Base-by-base conservation (phyloP, 1,140 invertebrate species). In the Drosophila biarmipes region DNA sequence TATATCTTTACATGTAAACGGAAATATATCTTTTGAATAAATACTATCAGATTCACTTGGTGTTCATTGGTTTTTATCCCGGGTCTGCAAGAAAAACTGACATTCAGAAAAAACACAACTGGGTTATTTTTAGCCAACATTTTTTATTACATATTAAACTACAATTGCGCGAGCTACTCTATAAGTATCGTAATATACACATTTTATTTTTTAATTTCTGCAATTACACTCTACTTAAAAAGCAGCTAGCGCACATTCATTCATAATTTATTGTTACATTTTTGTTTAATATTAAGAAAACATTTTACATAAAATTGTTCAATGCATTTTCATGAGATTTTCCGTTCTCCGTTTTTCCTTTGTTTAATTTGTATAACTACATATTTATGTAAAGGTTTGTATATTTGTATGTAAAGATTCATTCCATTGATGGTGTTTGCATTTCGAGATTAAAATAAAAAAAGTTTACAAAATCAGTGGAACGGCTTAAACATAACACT, bases 281-380 rank as follows among this genome's bases (percentile, higher is more conserved):
- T 48, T 42, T 69, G 8, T 56, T 54, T 69, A 69, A 69, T 69
- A 73, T 64, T 74, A 64, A 74, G 69, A 74, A 73, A 74, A 64
- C 58, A 54, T 66, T 74, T 64, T 86, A 78, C 78, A 87, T 86
- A 86, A 87, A 86, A 86, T 86, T 86, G 69, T 87, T 82, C 57
- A 87, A 86, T 86, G 78, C 78, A 67, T 75, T 75, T 75, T 81
- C 56, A 71, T 71, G 82, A 87, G 78, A 87, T 78, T 75, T 78
- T 53, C 73, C 73, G 63, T 67, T 82, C 37, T 46, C 38, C 29
- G 48, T 48, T 49, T 45, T 61, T 35, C 29, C 54, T 62, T 55
- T 42, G 45, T 75, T 80, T 75, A 61, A 72, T 55, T 75, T 80
- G 67, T 85, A 84, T 85, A 84, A 68, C 64, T 85, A 84, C 61